Conservation (phyloP, 2,888 invertebrate genomes). For the Drosophila picticornis region DNA sequence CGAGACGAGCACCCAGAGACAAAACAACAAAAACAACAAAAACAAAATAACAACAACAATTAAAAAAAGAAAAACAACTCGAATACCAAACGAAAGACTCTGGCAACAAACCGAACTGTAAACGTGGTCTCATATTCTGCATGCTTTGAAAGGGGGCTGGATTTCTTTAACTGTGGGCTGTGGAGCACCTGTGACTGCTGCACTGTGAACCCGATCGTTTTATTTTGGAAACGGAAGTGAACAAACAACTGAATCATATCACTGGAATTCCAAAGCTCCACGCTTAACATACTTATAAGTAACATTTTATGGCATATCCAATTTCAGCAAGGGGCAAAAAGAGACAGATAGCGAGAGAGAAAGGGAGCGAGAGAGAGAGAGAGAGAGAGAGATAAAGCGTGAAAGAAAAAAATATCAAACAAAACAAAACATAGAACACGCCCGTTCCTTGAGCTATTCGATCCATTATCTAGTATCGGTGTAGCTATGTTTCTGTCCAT, state of each 20-base stretch:
- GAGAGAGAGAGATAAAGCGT: slow-evolving; percentile 19
- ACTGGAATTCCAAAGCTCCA: slow-evolving; percentile 49
- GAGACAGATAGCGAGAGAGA: slow-evolving; percentile 6
- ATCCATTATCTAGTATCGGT: slow-evolving; percentile 38
- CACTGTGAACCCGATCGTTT: slow-evolving; percentile 51
- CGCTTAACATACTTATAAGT: slow-evolving; percentile 57
- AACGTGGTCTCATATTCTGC: slow-evolving; percentile 18
- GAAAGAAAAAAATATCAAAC: slow-evolving; percentile 19
- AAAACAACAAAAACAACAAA: slow-evolving; percentile 17
- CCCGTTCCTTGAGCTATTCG: slow-evolving; percentile 37
- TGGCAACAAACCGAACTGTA: slow-evolving; percentile 64
- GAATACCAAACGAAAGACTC: slow-evolving; percentile 71
- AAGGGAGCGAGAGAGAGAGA: slow-evolving; percentile 2
- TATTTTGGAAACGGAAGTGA: slow-evolving; percentile 67
- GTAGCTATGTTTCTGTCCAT: slow-evolving; percentile 4
- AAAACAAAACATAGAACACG: slow-evolving; percentile 51
- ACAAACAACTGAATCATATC: slow-evolving; percentile 62
- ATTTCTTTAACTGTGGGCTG: not conserved
- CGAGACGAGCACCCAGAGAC: slow-evolving; percentile 29
- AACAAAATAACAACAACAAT: not conserved
- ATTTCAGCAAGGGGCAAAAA: slow-evolving; percentile 51
- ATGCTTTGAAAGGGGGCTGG: not conserved
- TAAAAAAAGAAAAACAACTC: slow-evolving; percentile 18
- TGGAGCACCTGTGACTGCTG: slow-evolving; percentile 22
- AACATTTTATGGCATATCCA: slow-evolving; percentile 72